Percentiles rank a stretch among this genome's conserved stretches.
phyloP scores from a whole-genome alignment of 1,140 invertebrate species.

The Parapsyche elsis region DNA sequence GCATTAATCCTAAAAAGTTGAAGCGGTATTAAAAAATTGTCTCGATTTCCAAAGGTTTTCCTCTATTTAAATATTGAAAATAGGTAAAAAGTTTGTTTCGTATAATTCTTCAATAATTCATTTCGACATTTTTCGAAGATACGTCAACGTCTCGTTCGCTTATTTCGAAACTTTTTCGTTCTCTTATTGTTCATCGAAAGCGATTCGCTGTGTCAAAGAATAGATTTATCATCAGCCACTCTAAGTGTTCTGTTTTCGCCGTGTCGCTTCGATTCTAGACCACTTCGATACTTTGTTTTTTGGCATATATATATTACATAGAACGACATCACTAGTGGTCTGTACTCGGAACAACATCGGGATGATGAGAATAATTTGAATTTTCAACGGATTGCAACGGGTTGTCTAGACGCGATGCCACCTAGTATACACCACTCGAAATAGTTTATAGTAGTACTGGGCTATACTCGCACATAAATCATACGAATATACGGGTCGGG shows the following conservation, averaged over 20 bases:
- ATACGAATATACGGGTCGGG: neutral
- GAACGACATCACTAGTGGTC: too few species aligned
- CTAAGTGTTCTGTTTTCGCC: neutral
- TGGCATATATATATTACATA: neutral
- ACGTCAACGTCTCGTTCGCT: neutral
- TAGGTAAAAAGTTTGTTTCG: too few species aligned
- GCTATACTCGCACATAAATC: neutral
- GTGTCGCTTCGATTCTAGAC: neutral
- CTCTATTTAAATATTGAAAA: too few species aligned
- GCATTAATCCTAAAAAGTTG: too few species aligned
- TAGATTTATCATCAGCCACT: neutral
- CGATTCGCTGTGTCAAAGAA: neutral
- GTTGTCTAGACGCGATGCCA: neutral
- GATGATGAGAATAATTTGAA: neutral
- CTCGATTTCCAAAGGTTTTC: too few species aligned
- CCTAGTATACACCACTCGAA: neutral
- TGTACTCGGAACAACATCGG: too few species aligned
- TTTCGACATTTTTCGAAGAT: neutral
- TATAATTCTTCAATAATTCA: neutral
- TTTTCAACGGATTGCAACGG: neutral
- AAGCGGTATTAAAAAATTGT: too few species aligned
- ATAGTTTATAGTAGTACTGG: neutral
- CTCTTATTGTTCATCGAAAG: neutral
- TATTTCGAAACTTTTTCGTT: neutral
- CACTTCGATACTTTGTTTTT: neutral